Base-by-base conservation (phyloP, 2,888 invertebrate species). In the Sturmia bella region DNA sequence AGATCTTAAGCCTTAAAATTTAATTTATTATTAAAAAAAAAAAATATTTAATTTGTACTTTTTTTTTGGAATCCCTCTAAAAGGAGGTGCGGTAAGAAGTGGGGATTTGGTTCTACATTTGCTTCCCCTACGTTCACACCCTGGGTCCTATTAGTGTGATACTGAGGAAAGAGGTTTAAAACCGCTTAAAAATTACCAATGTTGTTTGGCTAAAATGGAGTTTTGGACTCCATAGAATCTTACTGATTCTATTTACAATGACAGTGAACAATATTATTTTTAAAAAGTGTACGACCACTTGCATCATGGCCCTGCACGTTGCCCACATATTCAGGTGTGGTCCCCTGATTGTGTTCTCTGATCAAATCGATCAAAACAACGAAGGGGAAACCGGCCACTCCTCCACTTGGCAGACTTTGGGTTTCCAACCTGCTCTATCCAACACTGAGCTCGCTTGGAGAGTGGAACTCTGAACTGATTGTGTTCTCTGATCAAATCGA, bases 361-460 rank as follows among this genome's bases (percentile, higher is more conserved):
- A 99, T 91, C 98, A 98, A 90, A 93, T 99, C 13, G 91, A 99
- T 91, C 98, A 98, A 90, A 96, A 99, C 89, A 99, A 99, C 90
- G 92, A 93, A 48, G 95, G 96, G 86, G 99, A 99, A 87, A 97
- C 97, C 0, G 99, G 99, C 91, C 99, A 99, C 91, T 99, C 99
- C 0, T 99, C 99, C 32, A 99, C 99, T 92, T 99, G 99, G 99
- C 99, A 99, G 92, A 98, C 98, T 39, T 98, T 99, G 98, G 93
- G 98, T 48, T 99, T 99, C 92, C 99, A 99, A 92, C 99, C 99
- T 37, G 99, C 99, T 52, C 98, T 98, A 24, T 98, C 99, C 15
- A 95, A 98, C 90, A 97, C 98, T 9, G 93, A 96, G 63, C 99
- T 99, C 87, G 99, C 99, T 43, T 99, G 99, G 99, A 94, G 99